These are phyloP conservation scores for Artibeus lituratus DNA, from an alignment of 2,797 vertebrate genomes.

Conservation along the genomic window DNA sequence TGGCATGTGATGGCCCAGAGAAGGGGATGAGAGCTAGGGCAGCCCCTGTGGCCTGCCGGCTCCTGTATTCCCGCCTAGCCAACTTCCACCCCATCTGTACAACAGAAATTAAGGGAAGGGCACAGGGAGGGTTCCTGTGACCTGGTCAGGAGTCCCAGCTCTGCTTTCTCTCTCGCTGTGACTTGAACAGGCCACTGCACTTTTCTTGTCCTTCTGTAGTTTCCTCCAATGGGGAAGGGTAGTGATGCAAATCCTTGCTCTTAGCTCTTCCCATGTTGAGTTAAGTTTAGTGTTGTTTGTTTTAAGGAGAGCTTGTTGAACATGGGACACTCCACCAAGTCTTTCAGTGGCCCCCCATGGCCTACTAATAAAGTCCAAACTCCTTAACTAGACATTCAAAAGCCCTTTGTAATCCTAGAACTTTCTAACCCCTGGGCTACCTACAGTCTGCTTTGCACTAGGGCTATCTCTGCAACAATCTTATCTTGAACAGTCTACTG, in stretches of 20 bases:
- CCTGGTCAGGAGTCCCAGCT: neutral
- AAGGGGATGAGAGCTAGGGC: neutral
- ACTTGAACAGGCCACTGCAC: neutral
- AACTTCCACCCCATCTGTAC: neutral
- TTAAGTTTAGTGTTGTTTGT: neutral
- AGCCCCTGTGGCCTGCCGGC: neutral
- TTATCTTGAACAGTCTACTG: neutral
- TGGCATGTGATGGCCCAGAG: neutral
- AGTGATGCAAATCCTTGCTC: neutral
- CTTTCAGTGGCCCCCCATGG: neutral
- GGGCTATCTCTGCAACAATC: neutral
- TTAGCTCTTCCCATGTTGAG: neutral
- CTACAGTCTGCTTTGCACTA: neutral
- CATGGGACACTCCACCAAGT: neutral
- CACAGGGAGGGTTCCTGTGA: neutral
- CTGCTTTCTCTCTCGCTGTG: neutral
- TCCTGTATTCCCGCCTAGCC: neutral
- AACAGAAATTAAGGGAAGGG: neutral
- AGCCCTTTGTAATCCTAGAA: neutral
- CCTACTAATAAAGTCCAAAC: neutral
- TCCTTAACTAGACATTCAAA: neutral
- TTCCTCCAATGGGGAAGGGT: neutral
- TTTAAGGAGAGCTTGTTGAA: neutral
- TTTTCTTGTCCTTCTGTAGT: neutral
- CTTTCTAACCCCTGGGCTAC: neutral